Evolutionary conservation across 2,797 vertebrate species (phyloP), one percentile per base, ranked within the genome.

Genomic region (Catamblyrhynchus diadema): DNA sequence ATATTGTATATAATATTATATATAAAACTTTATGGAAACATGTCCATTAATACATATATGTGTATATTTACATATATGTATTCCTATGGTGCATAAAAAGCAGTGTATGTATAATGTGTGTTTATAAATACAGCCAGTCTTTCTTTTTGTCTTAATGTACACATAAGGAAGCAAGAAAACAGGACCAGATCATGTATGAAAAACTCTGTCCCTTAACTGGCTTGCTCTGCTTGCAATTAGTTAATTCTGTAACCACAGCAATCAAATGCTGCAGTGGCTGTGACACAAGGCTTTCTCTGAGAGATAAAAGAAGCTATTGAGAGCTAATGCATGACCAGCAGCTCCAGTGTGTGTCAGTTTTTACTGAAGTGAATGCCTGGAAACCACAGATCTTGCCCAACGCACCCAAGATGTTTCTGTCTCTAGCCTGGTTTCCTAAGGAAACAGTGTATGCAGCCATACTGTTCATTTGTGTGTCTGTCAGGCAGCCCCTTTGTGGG

Each of bases 281-380:
- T 71, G 78, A 64, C 45, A 62, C 82, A 35, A 2, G 22, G 88
- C 59, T 85, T 93, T 88, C 80, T 71, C 9, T 62, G 69, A 0
- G 5, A 94, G 65, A 86, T 73, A 86, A 96, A 96, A 94, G 93
- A 84, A 50, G 45, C 80, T 42, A 91, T 93, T 96, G 81, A 96
- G 45, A 88, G 39, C 35, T 74, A 62, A 91, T 62, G 75, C 69
- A 79, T 67, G 74, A 79, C 74, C 85, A 88, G 77, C 69, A 91
- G 77, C 73, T 86, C 70, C 77, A 79, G 69, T 60, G 51, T 0
- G 8, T 53, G 89, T 51, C 8, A 4, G n/a, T 42, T 69, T 78
- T 81, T 35, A 83, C 81, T 54, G 72, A 86, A 93, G 42, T 16
- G 47, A 84, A 75, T 57, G 90, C 80, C 72, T 86, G 54, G 72